Conservation (phyloP, 2,797 vertebrate genomes). For the Gallinago stenura region DNA sequence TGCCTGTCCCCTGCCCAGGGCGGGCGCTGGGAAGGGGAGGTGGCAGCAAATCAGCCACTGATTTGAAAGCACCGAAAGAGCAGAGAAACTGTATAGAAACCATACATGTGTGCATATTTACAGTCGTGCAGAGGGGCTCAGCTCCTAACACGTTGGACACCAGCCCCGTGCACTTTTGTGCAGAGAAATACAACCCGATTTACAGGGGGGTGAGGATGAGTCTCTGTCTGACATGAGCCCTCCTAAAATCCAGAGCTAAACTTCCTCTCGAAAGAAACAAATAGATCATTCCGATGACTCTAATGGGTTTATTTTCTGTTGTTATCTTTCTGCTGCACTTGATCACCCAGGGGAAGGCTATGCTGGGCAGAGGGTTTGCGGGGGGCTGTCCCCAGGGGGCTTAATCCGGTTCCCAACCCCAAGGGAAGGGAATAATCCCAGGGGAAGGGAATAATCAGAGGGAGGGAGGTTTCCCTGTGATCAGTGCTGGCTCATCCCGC, state of each 20-base stretch:
- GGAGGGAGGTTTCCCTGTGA: not conserved
- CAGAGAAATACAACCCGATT: not conserved
- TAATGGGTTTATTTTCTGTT: not conserved
- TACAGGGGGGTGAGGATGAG: not conserved
- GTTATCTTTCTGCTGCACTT: not conserved
- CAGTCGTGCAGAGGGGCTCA: not conserved
- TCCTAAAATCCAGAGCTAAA: not conserved
- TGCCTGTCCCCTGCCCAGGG: not conserved
- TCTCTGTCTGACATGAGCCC: not conserved
- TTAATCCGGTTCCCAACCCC: not conserved
- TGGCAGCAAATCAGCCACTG: not conserved
- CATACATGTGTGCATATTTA: not conserved
- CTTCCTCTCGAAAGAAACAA: not conserved
- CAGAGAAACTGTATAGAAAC: not conserved
- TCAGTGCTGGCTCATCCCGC: fast-evolving
- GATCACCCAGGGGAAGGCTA: not conserved
- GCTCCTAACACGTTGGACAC: not conserved
- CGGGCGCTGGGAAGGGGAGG: not conserved
- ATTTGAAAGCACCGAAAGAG: not conserved
- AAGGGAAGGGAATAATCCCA: not conserved
- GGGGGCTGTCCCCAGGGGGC: not conserved
- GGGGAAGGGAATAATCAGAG: not conserved
- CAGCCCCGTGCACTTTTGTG: not conserved
- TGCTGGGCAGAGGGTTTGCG: not conserved
- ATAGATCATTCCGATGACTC: not conserved